Conservation (phyloP, 1,140 invertebrate species). For the Aricia agestis region DNA sequence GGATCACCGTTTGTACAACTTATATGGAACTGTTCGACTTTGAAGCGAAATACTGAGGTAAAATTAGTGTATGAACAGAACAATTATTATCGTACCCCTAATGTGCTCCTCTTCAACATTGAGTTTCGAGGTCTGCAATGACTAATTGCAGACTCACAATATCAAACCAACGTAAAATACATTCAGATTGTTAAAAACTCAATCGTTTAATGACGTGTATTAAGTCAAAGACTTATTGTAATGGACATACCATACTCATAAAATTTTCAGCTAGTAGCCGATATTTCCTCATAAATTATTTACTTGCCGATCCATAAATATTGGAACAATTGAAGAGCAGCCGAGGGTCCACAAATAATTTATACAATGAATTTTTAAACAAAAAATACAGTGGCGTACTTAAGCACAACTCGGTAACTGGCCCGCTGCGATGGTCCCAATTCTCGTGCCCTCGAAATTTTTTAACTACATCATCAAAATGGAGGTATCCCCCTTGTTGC, state of each 20-base stretch:
- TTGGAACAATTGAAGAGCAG: not conserved
- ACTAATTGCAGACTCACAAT: too few species aligned
- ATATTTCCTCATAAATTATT: not conserved
- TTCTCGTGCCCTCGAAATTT: slow-evolving; percentile 35
- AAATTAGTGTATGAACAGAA: slow-evolving; percentile 6
- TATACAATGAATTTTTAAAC: slow-evolving; percentile 14
- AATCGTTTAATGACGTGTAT: too few species aligned
- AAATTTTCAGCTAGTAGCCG: not conserved
- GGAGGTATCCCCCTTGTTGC: slow-evolving; percentile 31
- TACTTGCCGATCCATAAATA: not conserved
- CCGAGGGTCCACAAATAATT: not conserved
- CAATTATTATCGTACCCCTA: too few species aligned
- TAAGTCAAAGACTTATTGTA: too few species aligned
- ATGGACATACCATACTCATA: not conserved
- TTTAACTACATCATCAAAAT: slow-evolving; percentile 43
- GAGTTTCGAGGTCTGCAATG: too few species aligned
- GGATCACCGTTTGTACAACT: slow-evolving; percentile 10
- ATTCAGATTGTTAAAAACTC: too few species aligned
- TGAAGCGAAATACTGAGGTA: not conserved
- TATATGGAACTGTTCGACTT: not conserved
- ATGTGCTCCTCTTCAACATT: too few species aligned
- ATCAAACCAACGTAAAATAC: too few species aligned
- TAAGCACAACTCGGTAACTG: slow-evolving; percentile 34
- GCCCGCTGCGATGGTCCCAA: slow-evolving; percentile 27
- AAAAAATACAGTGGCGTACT: slow-evolving; percentile 18